These are phyloP conservation scores for Lingula anatina DNA, from an alignment of 2,888 invertebrate genomes.

Conservation along the genomic window DNA sequence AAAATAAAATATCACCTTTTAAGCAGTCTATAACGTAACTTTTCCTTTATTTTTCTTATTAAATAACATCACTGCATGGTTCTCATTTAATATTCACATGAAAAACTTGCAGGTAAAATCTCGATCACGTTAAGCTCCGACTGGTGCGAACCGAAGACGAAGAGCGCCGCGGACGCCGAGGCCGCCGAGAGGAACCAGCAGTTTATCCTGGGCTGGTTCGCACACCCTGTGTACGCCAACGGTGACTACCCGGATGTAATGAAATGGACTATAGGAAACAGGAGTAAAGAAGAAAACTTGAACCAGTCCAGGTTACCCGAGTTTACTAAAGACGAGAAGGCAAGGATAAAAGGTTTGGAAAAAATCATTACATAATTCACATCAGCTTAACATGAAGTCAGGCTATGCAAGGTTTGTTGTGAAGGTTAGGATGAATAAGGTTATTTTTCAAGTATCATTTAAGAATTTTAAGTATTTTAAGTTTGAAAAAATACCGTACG, in stretches of 20 bases:
- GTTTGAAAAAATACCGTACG: too few species aligned
- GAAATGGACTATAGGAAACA: conserved; percentile 23
- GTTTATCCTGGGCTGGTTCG: conserved; percentile 41
- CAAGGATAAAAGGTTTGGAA: conserved; percentile 37
- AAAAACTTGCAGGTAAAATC: conserved; percentile 25
- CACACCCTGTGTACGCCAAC: conserved; percentile 35
- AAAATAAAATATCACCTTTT: too few species aligned
- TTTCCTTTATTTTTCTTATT: too few species aligned
- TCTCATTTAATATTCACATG: too few species aligned
- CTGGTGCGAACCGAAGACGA: conserved; percentile 26
- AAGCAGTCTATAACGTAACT: too few species aligned
- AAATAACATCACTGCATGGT: too few species aligned
- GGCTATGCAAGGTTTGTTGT: too few species aligned
- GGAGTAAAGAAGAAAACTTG: conserved; percentile 24
- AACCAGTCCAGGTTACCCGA: conserved; percentile 31
- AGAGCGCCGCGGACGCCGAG: conserved; percentile 23
- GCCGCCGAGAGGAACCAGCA: conserved; percentile 25
- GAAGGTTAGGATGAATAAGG: too few species aligned
- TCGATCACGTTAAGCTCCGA: conserved; percentile 31
- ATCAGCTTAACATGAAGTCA: too few species aligned
- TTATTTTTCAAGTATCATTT: too few species aligned
- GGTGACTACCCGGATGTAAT: conserved; percentile 56
- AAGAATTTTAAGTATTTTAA: too few species aligned
- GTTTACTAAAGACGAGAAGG: conserved; percentile 40
- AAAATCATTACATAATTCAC: too few species aligned